Percentiles rank a stretch among this genome's conserved stretches.
Evolutionary conservation across 1,140 invertebrate genomes (phyloP).

Genomic region (Danaus plexippus): DNA sequence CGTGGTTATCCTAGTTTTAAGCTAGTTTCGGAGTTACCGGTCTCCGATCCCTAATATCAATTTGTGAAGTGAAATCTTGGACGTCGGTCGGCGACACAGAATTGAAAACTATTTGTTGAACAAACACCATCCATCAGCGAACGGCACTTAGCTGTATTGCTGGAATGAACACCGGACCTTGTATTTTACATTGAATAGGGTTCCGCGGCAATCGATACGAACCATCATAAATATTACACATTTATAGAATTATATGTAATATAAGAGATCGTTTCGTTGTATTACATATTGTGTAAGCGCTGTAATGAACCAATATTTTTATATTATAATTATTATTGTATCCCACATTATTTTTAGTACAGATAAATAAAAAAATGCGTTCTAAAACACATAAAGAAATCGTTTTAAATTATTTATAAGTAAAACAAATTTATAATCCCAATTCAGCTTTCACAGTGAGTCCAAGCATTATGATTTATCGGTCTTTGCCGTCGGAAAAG

Average conservation of each 20-base stretch:
- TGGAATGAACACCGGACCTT: slow-evolving; percentile 25
- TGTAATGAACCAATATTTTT: too few species aligned
- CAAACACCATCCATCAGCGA: slow-evolving; percentile 64
- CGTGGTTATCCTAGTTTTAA: too few species aligned
- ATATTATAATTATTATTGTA: too few species aligned
- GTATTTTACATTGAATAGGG: slow-evolving; percentile 22
- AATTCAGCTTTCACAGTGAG: too few species aligned
- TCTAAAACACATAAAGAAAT: too few species aligned
- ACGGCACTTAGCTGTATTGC: slow-evolving; percentile 58
- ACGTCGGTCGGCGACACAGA: slow-evolving; percentile 32
- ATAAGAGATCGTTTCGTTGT: too few species aligned
- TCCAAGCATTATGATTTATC: slow-evolving; percentile 27
- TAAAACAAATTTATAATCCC: too few species aligned
- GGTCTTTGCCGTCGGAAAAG: slow-evolving; percentile 17
- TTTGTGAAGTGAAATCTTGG: slow-evolving; percentile 50
- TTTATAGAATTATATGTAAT: neutral
- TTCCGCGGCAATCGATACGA: slow-evolving; percentile 5
- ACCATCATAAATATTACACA: slow-evolving; percentile 1
- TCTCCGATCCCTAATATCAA: slow-evolving; percentile 37
- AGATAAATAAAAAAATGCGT: too few species aligned
- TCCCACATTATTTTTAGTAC: too few species aligned
- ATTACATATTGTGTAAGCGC: too few species aligned
- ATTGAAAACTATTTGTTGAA: slow-evolving; percentile 65
- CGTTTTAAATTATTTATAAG: too few species aligned
- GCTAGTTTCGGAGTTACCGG: slow-evolving; percentile 17